These are phyloP conservation scores for Noctilio leporinus DNA, from an alignment of 2,113 vertebrate genomes.

Conservation along the genomic window DNA sequence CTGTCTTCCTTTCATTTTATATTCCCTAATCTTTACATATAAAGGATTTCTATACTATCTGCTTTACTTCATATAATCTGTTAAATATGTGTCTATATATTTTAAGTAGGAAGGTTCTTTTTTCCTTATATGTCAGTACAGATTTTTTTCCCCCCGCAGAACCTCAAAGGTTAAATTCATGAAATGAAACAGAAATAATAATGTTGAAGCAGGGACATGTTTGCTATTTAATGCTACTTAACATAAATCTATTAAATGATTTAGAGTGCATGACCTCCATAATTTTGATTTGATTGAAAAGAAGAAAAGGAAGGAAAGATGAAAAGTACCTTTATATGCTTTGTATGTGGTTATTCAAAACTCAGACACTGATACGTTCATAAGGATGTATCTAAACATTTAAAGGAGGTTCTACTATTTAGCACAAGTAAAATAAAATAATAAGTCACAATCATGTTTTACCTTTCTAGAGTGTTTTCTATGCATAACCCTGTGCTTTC, in stretches of 20 bases:
- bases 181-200: constrained; percentile 2
- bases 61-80: not conserved
- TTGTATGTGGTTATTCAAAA: not conserved
- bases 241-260: not conserved
- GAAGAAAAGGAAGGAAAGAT: not conserved
- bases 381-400: not conserved
- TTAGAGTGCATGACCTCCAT: not conserved
- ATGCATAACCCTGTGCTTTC: not conserved
- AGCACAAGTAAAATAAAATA: not conserved
- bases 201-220: not conserved
- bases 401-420: not conserved
- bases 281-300: not conserved
- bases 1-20: not conserved
- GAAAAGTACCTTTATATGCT: not conserved
- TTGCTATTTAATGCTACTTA: not conserved
- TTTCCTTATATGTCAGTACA: not conserved
- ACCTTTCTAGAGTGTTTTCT: not conserved
- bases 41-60: constrained; percentile 5
- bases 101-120: not conserved
- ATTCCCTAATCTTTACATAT: not conserved
- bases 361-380: not conserved
- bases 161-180: not conserved
- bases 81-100: constrained; percentile 28
- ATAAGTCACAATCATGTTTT: not conserved
- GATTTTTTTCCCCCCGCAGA: not conserved